A percentile compares a stretch with the other conserved stretches of the same genome.
Conservation (phyloP, 1,140 invertebrate species). For the Pollicipes pollicipes region DNA sequence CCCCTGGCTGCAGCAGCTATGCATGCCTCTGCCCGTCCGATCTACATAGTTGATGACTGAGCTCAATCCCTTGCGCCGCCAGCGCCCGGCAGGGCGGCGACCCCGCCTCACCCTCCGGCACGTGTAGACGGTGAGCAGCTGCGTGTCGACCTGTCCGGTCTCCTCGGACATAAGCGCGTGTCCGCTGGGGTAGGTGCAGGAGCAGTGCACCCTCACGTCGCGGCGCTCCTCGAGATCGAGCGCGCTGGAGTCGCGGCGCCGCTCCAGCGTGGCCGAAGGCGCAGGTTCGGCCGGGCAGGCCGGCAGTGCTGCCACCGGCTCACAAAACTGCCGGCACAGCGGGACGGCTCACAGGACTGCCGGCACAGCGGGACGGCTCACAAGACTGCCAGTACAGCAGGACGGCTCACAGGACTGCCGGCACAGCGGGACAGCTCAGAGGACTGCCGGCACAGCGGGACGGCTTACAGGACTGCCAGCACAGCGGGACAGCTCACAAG, state of each 20-base stretch:
- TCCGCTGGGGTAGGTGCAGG: background rate
- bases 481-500: too few species aligned
- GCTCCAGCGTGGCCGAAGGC: background rate
- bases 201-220: background rate
- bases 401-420: too few species aligned
- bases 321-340: background rate
- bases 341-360: too few species aligned
- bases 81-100: too few species aligned
- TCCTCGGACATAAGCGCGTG: background rate
- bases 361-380: background rate
- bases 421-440: too few species aligned
- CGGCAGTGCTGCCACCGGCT: background rate
- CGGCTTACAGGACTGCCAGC: too few species aligned
- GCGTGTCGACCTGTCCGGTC: background rate
- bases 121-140: background rate
- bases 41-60: too few species aligned
- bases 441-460: too few species aligned
- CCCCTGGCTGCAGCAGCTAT: too few species aligned
- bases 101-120: background rate
- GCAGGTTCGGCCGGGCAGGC: background rate
- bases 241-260: background rate
- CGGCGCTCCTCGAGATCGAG: background rate
- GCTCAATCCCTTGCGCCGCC: too few species aligned
- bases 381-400: background rate
- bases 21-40: too few species aligned